phyloP scores from a whole-genome alignment of 2,113 vertebrate genomes.

The Triplophysa siluroides region DNA sequence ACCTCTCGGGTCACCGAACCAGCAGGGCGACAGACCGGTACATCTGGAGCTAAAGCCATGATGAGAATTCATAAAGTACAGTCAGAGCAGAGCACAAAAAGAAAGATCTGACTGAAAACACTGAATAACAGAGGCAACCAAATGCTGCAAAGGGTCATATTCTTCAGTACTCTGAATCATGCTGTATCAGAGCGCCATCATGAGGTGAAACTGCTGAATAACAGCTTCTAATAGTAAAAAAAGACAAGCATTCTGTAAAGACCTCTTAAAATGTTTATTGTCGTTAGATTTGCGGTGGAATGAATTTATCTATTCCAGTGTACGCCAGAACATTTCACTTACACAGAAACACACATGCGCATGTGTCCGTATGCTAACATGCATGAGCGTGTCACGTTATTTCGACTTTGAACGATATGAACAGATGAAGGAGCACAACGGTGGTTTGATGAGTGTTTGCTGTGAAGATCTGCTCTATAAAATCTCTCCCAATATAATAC shows the following conservation, averaged over 20 bases:
- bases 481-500: not conserved
- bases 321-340: conserved; percentile 76
- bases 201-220: not conserved
- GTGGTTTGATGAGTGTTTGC: not conserved
- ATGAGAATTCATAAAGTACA: not conserved
- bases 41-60: conserved; percentile 24
- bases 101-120: too few relatives aligned
- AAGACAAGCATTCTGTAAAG: not conserved
- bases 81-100: not conserved
- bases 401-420: conserved; percentile 24
- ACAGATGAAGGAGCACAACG: not conserved
- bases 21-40: conserved; percentile 47
- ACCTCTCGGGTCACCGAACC: conserved; percentile 11
- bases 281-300: conserved; percentile 71
- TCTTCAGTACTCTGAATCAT: not conserved
- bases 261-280: conserved; percentile 79
- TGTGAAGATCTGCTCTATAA: not conserved
- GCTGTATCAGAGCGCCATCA: not conserved
- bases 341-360: conserved; percentile 68
- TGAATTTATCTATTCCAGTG: conserved; percentile 75
- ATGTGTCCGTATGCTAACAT: conserved; percentile 61
- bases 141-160: not conserved
- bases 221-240: not conserved
- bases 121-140: too few relatives aligned
- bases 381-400: conserved; percentile 56